A percentile compares a stretch with the other conserved stretches of the same genome.
phyloP scores from a whole-genome alignment of 2,888 invertebrate genomes.

The Mimumesa dahlbomi region DNA sequence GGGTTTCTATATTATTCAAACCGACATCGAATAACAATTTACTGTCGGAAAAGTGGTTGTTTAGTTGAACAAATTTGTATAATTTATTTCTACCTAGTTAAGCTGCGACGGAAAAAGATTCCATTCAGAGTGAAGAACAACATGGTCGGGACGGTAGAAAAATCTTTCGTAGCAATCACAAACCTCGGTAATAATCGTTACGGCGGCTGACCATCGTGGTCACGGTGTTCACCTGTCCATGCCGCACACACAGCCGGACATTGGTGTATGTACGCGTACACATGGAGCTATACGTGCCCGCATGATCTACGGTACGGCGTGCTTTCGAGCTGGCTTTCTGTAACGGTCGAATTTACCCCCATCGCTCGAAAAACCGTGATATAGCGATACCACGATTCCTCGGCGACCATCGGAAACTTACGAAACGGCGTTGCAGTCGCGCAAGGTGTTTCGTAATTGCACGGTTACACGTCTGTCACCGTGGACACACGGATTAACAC shows the following conservation, averaged over 20 bases:
- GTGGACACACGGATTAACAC: neutral
- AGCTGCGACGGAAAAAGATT: too few relatives aligned
- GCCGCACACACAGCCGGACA: conserved; percentile 10
- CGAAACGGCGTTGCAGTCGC: neutral
- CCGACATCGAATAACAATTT: too few relatives aligned
- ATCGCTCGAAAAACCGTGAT: conserved; percentile 66
- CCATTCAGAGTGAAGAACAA: too few relatives aligned
- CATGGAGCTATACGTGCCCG: conserved; percentile 28
- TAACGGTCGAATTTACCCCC: conserved; percentile 77
- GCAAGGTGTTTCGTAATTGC: conserved; percentile 13
- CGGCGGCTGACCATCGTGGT: conserved; percentile 64
- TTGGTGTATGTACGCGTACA: conserved; percentile 18
- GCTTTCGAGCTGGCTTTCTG: conserved; percentile 59
- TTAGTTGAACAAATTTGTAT: too few relatives aligned
- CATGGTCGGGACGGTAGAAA: too few relatives aligned
- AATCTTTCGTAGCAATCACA: conserved; percentile 63
- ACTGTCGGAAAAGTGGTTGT: too few relatives aligned
- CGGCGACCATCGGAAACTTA: conserved; percentile 8
- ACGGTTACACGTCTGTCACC: neutral
- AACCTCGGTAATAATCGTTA: conserved; percentile 65
- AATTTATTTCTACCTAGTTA: too few relatives aligned
- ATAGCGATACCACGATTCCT: conserved; percentile 37
- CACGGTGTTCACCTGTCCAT: conserved; percentile 74
- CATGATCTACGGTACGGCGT: conserved; percentile 44
- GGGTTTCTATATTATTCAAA: too few relatives aligned